Conservation (phyloP, 2,797 vertebrate genomes). For the Anas georgica region DNA sequence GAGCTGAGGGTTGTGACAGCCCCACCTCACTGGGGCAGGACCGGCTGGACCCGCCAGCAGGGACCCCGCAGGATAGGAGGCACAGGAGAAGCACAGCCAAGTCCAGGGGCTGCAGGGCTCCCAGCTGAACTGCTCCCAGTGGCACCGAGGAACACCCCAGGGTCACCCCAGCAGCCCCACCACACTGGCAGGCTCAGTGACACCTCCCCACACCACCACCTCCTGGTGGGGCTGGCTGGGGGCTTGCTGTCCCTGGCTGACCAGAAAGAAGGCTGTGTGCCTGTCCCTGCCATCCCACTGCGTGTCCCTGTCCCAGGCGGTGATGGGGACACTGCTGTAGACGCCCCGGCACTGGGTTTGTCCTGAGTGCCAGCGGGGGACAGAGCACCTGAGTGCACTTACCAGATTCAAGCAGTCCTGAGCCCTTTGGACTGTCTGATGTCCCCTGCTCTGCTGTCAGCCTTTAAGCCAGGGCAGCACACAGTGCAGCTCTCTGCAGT, state of each 20-base stretch:
- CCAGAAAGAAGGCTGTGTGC: not conserved
- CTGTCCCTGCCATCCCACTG: rapidly evolving
- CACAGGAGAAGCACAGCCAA: not conserved
- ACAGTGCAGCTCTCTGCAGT: not conserved
- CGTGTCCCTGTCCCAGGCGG: rapidly evolving
- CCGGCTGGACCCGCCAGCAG: not conserved
- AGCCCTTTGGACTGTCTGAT: not conserved
- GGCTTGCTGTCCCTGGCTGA: not conserved
- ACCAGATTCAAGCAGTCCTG: not conserved
- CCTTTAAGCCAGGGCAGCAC: not conserved
- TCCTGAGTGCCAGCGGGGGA: not conserved
- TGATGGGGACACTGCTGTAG: not conserved
- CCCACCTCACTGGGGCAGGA: not conserved
- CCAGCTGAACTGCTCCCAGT: not conserved
- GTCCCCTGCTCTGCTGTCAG: not conserved
- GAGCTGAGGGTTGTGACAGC: not conserved
- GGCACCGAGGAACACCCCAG: not conserved
- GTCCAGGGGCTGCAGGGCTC: not conserved
- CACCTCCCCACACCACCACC: not conserved
- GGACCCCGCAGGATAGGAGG: not conserved
- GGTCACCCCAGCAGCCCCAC: not conserved
- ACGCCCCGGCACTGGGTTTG: rapidly evolving
- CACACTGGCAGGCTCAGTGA: not conserved
- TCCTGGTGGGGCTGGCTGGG: not conserved
- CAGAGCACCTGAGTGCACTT: rapidly evolving